phyloP scores from a whole-genome alignment of 2,888 invertebrate species.

The Hesperia comma region DNA sequence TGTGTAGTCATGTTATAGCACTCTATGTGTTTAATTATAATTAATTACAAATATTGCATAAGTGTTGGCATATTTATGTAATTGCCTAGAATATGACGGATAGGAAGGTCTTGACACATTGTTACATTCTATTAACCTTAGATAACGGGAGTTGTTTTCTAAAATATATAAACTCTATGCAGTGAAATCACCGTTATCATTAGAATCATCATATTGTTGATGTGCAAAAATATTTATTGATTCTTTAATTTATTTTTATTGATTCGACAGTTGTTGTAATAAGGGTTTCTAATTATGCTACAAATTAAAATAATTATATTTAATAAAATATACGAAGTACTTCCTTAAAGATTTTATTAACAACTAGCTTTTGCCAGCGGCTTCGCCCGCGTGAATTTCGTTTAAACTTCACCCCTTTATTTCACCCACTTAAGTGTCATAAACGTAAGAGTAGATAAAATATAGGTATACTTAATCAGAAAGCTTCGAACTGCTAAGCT shows the following conservation, averaged over 20 bases:
- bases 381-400: no score
- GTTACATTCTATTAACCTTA: conserved; percentile 11
- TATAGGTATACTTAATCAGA: no score
- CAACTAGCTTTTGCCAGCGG: no score
- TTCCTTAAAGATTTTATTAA: no score
- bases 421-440: no score
- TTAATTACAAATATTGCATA: background rate
- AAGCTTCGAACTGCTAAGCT: no score
- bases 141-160: conserved; percentile 1
- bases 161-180: background rate
- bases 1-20: no score
- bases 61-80: background rate
- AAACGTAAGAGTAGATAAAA: no score
- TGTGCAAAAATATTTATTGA: background rate
- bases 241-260: background rate
- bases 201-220: background rate
- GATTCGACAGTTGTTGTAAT: background rate
- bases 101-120: background rate
- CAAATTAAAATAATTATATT: no score
- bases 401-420: no score
- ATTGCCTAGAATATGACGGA: background rate
- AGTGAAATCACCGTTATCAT: background rate
- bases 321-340: no score
- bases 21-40: background rate
- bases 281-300: background rate